phyloP scores from a whole-genome alignment of 2,113 vertebrate species.

The Peucedramus taeniatus region DNA sequence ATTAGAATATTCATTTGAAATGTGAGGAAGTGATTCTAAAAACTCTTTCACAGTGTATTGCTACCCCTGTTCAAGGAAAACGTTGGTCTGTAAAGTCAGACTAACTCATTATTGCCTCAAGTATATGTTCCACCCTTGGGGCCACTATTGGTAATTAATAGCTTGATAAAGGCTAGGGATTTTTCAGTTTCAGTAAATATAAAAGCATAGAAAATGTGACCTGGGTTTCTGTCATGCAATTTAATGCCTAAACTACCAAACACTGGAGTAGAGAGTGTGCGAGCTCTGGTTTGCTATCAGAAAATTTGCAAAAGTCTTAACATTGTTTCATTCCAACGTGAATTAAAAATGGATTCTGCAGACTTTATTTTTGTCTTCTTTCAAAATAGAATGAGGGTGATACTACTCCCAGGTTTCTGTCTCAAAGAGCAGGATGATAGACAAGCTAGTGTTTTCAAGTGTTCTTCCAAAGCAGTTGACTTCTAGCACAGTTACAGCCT shows the following conservation, averaged over 20 bases:
- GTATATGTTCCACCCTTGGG: neutral
- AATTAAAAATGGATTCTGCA: neutral
- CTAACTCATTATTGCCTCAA: neutral
- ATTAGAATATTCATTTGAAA: neutral
- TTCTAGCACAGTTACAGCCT: neutral
- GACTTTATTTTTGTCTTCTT: neutral
- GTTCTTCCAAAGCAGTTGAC: neutral
- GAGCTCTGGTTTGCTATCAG: neutral
- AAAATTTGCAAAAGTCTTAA: neutral
- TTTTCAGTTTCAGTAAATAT: neutral
- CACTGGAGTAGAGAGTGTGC: neutral
- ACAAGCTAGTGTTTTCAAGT: neutral
- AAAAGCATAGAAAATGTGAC: neutral
- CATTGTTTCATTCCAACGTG: neutral
- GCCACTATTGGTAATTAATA: neutral
- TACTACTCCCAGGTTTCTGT: neutral
- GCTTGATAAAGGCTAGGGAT: neutral
- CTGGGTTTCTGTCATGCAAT: neutral
- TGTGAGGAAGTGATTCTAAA: neutral
- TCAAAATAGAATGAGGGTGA: neutral
- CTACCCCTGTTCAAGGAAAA: neutral
- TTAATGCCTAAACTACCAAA: neutral
- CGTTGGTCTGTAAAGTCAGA: neutral
- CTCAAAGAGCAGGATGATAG: neutral
- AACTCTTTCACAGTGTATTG: neutral